Evolutionary conservation across 35 echinoderm and acorn worm species (phyloP).

Genomic region (Heliocidaris erythrogramma): DNA sequence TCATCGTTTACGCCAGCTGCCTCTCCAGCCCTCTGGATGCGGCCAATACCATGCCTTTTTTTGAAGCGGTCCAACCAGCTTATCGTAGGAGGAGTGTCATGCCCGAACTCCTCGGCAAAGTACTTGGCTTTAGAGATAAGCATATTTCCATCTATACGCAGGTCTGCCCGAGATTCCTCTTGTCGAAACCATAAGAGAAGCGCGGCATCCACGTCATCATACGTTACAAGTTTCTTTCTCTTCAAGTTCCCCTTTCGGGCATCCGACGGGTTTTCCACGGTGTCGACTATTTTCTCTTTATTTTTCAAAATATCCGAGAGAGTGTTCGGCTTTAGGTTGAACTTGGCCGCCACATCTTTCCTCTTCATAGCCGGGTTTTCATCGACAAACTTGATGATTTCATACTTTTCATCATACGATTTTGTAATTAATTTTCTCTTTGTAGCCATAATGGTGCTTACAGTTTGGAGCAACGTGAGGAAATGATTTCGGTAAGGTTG

Average conservation of each 20-base stretch:
- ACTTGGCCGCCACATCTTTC: neutral
- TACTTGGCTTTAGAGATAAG: constrained; percentile 33
- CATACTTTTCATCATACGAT: no score
- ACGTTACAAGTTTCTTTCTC: constrained; percentile 24
- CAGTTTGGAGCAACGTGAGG: no score
- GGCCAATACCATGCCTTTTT: constrained; percentile 27
- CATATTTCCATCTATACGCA: constrained; percentile 19
- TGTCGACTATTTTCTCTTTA: constrained; percentile 46
- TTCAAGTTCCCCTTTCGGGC: constrained; percentile 43
- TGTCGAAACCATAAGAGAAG: constrained; percentile 51
- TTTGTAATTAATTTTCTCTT: no score
- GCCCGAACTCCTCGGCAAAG: constrained; percentile 40
- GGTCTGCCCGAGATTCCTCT: neutral
- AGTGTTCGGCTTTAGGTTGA: constrained; percentile 19
- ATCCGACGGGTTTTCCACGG: constrained; percentile 46
- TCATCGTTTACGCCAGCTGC: neutral
- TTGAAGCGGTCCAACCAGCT: constrained; percentile 45
- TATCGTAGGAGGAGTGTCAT: neutral
- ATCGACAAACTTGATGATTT: no score
- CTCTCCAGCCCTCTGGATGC: neutral
- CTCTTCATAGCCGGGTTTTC: no score
- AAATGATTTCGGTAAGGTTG: no score
- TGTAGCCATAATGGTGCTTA: no score
- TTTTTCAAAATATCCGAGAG: constrained; percentile 31
- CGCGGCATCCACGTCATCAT: constrained; percentile 39